These are phyloP conservation scores for Climacteris rufus DNA, from an alignment of 2,113 vertebrate genomes.

Conservation along the genomic window DNA sequence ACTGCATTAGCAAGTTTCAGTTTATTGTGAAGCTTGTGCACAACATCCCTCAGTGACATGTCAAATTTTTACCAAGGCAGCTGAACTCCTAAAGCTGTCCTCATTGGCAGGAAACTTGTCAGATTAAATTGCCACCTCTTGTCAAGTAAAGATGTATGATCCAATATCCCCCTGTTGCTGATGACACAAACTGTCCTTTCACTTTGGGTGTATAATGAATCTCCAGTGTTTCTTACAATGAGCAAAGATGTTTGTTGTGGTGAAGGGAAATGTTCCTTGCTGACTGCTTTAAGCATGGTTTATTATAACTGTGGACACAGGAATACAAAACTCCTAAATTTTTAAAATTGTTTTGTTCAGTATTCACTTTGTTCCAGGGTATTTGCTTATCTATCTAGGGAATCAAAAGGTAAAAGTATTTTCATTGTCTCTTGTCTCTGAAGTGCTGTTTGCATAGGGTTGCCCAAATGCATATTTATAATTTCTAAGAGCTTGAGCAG, in stretches of 20 bases:
- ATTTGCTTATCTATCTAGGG: not conserved
- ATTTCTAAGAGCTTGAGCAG: not conserved
- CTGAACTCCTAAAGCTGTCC: slow-evolving; percentile 64
- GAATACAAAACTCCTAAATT: fast-evolving
- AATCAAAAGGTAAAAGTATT: not conserved
- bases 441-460: not conserved
- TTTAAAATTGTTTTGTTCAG: not conserved
- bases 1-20: slow-evolving; percentile 67
- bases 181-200: slow-evolving; percentile 47
- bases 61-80: slow-evolving; percentile 61
- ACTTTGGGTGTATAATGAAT: slow-evolving; percentile 5
- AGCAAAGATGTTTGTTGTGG: not conserved
- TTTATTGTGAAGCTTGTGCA: slow-evolving; percentile 69
- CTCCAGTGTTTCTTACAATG: not conserved
- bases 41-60: slow-evolving; percentile 58
- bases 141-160: slow-evolving; percentile 64
- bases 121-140: slow-evolving; percentile 73
- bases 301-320: not conserved
- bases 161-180: slow-evolving; percentile 16
- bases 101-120: slow-evolving; percentile 68
- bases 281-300: not conserved
- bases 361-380: not conserved
- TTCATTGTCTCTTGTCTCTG: not conserved
- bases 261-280: not conserved
- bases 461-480: not conserved